Evolutionary conservation across 2,797 vertebrate species (phyloP).

Genomic region (Sebastes taczanowskii): DNA sequence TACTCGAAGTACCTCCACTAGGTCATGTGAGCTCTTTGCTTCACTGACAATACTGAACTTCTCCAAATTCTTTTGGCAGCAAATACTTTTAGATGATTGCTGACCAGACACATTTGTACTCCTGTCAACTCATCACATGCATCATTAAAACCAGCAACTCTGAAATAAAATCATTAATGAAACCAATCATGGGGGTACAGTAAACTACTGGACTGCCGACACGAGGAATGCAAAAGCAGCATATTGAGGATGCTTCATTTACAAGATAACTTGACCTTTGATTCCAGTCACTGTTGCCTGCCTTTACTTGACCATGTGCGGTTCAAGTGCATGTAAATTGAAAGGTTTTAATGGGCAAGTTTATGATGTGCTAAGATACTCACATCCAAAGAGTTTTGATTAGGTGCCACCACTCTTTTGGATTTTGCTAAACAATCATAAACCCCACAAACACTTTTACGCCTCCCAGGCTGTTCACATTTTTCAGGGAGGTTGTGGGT

Average conservation of each 20-base stretch:
- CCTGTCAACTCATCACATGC: constrained; percentile 28
- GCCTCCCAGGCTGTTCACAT: background rate
- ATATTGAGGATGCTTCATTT: background rate
- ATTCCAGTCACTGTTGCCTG: background rate
- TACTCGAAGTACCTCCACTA: background rate
- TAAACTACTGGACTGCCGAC: background rate
- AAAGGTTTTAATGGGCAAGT: background rate
- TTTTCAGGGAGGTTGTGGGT: background rate
- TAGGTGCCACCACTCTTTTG: background rate
- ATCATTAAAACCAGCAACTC: constrained; percentile 5
- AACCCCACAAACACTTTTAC: background rate
- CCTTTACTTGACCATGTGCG: background rate
- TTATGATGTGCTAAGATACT: background rate
- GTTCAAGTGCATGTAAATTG: background rate
- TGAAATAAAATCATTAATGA: constrained; percentile 20
- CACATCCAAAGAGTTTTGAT: background rate
- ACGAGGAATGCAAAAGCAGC: background rate
- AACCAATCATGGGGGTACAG: background rate
- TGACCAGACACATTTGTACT: constrained; percentile 2
- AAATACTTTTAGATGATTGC: constrained; percentile 6
- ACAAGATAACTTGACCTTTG: background rate
- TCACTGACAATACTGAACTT: background rate
- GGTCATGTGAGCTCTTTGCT: background rate
- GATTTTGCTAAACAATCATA: background rate
- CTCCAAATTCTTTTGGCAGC: background rate